phyloP scores from a whole-genome alignment of 2,888 invertebrate genomes.

The Cremastinae sp. region DNA sequence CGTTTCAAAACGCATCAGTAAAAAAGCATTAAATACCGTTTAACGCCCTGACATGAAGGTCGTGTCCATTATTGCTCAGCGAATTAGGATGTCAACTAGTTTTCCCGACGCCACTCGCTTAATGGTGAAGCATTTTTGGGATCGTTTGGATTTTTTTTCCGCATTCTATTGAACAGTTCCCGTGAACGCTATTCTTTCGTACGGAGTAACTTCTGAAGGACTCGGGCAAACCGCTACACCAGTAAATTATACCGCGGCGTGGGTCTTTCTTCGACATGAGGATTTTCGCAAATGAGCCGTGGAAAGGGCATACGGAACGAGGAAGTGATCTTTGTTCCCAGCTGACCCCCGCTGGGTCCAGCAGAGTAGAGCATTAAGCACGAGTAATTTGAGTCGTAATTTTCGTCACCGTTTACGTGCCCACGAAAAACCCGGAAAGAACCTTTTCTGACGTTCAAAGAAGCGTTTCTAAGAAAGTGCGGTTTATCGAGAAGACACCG shows the following conservation, averaged over 20 bases:
- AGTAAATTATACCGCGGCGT: constrained; percentile 52
- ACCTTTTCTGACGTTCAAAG: background rate
- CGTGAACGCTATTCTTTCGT: constrained; percentile 20
- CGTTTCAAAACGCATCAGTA: background rate
- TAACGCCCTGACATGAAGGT: too few species aligned
- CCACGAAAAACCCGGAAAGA: background rate
- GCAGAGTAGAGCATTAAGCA: constrained; percentile 19
- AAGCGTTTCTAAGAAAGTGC: background rate
- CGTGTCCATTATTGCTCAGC: too few species aligned
- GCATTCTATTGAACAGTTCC: constrained; percentile 18
- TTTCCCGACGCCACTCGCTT: too few species aligned
- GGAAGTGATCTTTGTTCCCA: background rate
- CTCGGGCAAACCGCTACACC: constrained; percentile 52
- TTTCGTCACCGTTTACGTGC: constrained; percentile 33
- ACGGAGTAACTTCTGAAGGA: constrained; percentile 42
- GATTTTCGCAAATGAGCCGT: constrained; percentile 8
- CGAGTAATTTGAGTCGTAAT: constrained; percentile 43
- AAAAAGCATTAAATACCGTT: background rate
- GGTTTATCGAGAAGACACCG: constrained; percentile 1
- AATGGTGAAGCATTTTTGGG: too few species aligned
- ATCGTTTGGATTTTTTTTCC: background rate
- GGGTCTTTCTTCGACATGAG: constrained; percentile 5
- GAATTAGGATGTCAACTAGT: too few species aligned
- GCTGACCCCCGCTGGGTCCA: constrained; percentile 27
- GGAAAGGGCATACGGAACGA: background rate